Base-by-base conservation (phyloP, 2,113 vertebrate species). In the Leptodactylus fuscus region DNA sequence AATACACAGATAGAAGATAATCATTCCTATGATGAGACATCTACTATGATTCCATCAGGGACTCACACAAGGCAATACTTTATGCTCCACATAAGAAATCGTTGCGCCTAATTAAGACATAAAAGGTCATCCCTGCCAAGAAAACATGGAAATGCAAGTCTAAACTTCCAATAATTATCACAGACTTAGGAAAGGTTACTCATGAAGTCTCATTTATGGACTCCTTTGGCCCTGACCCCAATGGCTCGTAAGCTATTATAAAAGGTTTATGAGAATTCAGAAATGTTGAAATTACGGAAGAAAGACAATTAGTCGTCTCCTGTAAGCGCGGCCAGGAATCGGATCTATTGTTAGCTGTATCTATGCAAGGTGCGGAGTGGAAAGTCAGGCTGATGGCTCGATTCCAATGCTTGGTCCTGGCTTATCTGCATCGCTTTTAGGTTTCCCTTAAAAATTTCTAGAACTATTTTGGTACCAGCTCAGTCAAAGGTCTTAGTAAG, bases 181-280 rank as follows among this genome's bases (percentile, higher is more conserved):
- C 55, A 85, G 62, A 85, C 75, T 78, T 67, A 7, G 29, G 16
- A 85, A 85, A 85, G 82, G 82, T 77, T 78, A 85, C 4, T 32
- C 22, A 38, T 85, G 58, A 77, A 74, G 74, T 51, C 58, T 65
- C 36, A 27, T 65, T 74, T 65, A 29, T 36, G 5, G 15, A 44
- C 27, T 49, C 53, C 10, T 38, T 2, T 58, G 38, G 32, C 75
- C 46, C n/a, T 85, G 49, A 77, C 82, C 44, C 20, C 41, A 20
- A 20, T 51, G 27, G 15, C 53, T 85, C 46, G 11, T 29, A 18
- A 67, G 58, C 20, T 58, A 77, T 38, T 38, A 24, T 11, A 75
- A 77, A 65, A 38, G 27, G 24, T 62, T 58, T 84, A 11, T 77
- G 15, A 46, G 32, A 70, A 82, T 11, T 73, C 22, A 41, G 15